These are phyloP conservation scores for Anser brachyrhynchus DNA, from an alignment of 2,113 vertebrate species.

Conservation along the genomic window DNA sequence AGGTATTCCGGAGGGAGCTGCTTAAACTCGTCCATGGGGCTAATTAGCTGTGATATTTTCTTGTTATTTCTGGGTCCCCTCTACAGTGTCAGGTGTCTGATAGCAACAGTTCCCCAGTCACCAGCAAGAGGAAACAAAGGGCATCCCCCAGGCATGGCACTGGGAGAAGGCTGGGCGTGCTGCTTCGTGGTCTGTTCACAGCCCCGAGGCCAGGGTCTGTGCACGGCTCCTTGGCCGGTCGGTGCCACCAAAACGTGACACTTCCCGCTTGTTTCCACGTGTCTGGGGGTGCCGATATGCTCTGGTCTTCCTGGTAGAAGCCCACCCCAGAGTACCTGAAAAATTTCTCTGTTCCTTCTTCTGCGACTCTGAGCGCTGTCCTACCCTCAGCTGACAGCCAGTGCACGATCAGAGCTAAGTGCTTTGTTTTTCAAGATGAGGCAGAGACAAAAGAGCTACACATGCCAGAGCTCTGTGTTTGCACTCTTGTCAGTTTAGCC, in stretches of 20 bases:
- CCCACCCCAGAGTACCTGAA: neutral
- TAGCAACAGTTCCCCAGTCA: neutral
- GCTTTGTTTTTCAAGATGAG: neutral
- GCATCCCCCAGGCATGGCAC: fast-evolving
- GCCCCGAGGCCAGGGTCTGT: neutral
- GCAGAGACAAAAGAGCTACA: neutral
- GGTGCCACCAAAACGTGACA: neutral
- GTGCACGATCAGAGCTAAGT: neutral
- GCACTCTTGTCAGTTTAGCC: neutral
- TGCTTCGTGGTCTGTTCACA: neutral
- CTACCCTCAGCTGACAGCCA: neutral
- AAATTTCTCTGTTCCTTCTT: neutral
- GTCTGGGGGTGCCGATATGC: neutral
- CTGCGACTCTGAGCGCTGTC: neutral
- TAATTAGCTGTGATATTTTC: constrained; percentile 48
- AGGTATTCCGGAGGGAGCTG: constrained; percentile 7
- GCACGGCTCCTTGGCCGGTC: neutral
- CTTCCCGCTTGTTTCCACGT: neutral
- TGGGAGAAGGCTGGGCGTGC: neutral
- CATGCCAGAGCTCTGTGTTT: neutral
- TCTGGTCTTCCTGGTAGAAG: neutral
- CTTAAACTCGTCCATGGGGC: neutral
- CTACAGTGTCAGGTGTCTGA: neutral
- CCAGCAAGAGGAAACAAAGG: neutral
- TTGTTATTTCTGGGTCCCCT: constrained; percentile 18